Evolutionary conservation across 2,888 invertebrate species (phyloP), one percentile per base, ranked within the genome.

Genomic region (Galerucella calmariensis): DNA sequence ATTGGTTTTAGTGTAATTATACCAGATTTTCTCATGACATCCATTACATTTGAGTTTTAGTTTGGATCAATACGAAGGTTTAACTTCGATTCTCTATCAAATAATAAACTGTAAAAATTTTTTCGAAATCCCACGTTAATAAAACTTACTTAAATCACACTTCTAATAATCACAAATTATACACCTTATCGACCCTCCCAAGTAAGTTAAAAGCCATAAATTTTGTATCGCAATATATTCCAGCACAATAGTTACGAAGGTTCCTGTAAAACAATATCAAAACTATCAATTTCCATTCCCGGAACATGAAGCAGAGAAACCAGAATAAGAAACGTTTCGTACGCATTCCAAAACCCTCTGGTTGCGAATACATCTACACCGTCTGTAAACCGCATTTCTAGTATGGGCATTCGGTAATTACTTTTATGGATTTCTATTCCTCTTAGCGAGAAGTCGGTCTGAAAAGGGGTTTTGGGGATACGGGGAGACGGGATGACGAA

Each of bases 341-440:
- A 69, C 62, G 48, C 66, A 72, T 72, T 72, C 72, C 66, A 35
- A 58, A 59, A 72, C 48, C 48, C 35, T 58, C 63, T 72, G 48
- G 72, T 66, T 72, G 66, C 48, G 24, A 66, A 72, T 58, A 58
- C n/a, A 51, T 66, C 66, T 63, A 46, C 65, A 59, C 66, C 66
- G 61, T 67, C 16, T 66, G 72, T 66, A 66, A 72, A 72, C 72
- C 72, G 46, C 72, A 72, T 46, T 72, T 72, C 72, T 48, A 72
- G 66, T 72, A 72, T 66, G 72, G 72, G 59, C 59, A 12, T 72
- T 72, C 59, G 58, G 66, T 72, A 72, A 72, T 72, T 72, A 72
- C 72, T 72, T 72, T 72, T 66, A 72, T 62, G 72, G 66, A 67
- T 67, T 48, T 59, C 62, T 53, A 44, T 63, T 63, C 14, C 63